Conservation (phyloP, 1,140 invertebrate species). For the Drosophila tsacasi region DNA sequence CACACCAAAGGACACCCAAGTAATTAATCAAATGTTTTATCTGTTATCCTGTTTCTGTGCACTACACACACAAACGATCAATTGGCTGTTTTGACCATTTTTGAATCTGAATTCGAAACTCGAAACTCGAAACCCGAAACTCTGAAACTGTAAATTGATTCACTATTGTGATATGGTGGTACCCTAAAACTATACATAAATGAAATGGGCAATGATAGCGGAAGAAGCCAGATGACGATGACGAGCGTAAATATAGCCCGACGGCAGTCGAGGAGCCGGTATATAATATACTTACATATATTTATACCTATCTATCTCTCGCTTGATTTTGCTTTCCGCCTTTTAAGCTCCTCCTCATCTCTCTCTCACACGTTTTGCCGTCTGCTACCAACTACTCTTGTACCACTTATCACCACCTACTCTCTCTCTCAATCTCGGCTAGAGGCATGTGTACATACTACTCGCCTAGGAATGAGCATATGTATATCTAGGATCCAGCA, state of each 20-base stretch:
- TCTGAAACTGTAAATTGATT: slow-evolving; percentile 5
- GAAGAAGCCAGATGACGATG: slow-evolving; percentile 79
- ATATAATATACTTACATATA: slow-evolving; percentile 77
- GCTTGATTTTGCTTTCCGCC: slow-evolving; percentile 70
- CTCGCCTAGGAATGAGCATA: slow-evolving; percentile 64
- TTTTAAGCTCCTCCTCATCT: slow-evolving; percentile 51
- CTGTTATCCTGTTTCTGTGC: slow-evolving; percentile 53
- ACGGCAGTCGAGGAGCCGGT: slow-evolving; percentile 88
- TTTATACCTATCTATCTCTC: slow-evolving; percentile 59
- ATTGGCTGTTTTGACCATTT: slow-evolving; percentile 8
- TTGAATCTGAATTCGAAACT: slow-evolving; percentile 9
- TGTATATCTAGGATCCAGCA: slow-evolving; percentile 61
- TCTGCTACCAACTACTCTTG: slow-evolving; percentile 40
- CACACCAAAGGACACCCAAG: slow-evolving; percentile 23
- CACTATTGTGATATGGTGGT: slow-evolving; percentile 11
- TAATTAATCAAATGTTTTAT: slow-evolving; percentile 41
- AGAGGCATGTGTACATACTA: slow-evolving; percentile 75
- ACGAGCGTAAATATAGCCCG: slow-evolving; percentile 87
- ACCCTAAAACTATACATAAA: slow-evolving; percentile 22
- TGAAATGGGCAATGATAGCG: slow-evolving; percentile 64
- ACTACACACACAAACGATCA: slow-evolving; percentile 42
- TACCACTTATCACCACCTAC: slow-evolving; percentile 32
- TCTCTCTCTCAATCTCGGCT: slow-evolving; percentile 40
- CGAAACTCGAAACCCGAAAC: slow-evolving; percentile 12
- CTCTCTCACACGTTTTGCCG: slow-evolving; percentile 44